Evolutionary conservation across 2,113 vertebrate genomes (phyloP), one percentile per base, ranked within the genome.

Genomic region (Astur gentilis): DNA sequence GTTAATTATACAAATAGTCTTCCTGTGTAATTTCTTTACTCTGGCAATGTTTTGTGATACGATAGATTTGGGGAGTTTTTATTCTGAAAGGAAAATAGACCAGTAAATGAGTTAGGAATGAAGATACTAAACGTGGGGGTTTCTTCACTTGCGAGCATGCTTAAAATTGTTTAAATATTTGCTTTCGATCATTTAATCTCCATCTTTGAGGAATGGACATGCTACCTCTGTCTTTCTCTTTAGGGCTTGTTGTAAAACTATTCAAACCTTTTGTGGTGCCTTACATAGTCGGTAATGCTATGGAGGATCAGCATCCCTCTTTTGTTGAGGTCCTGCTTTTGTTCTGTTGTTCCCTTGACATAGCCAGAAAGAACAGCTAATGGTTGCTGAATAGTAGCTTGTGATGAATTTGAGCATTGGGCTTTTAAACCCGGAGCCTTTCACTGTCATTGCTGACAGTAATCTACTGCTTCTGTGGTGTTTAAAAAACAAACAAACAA

Each of bases 141-240:
- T 95, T 79, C 58, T 87, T 87, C 58, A 83, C n/a, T 87, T 77
- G 55, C n/a, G 42, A 93, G 17, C 78, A 49, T 87, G 76, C 83
- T 94, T 95, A 87, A 95, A 97, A 94, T 93, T 84, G 89, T 90
- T 97, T 70, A 91, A 85, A 86, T 76, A 80, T 88, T 95, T 96
- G 64, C 70, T 91, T 94, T 96, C 78, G 89, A 75, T 52, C n/a
- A 86, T 88, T 65, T 83, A 89, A 81, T 96, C 91, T 93, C 89
- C 62, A 57, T 97, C 70, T 89, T 94, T 81, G 72, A 75, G 73
- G 58, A 86, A 36, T 0, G 32, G 79, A 79, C 49, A n/a, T 82
- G 89, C 78, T 91, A 38, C 88, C 72, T 83, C 89, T 96, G 67
- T 94, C 60, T 82, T 73, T 92, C 38, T 93, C 42, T 66, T 92